Evolutionary conservation across 1,140 invertebrate genomes (phyloP), one percentile per base, ranked within the genome.

Genomic region (Brachionus calyciflorus): DNA sequence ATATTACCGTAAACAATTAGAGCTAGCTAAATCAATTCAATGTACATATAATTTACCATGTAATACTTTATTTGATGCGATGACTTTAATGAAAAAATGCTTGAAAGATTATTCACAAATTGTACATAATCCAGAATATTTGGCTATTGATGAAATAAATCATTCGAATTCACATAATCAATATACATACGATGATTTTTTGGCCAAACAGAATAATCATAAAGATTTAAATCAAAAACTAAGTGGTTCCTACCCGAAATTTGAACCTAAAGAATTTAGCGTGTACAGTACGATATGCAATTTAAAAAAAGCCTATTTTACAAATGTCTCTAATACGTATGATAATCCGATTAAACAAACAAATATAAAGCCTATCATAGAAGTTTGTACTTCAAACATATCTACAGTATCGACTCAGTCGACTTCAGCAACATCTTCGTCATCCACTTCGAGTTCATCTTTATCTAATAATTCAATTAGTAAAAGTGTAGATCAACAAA

Each of bases 11-110:
- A 73, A 73, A 55, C 69, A 73, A 73, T 30, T 73, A 9, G 69
- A 73, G 0, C 21, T 73, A 41, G 69, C 69, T 3, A 73, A 51
- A 26, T 73, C 69, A 14, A 73, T 73, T 73, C 69, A 73, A 12
- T 73, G 69, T n/a, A 73, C 69, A 3, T 73, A 73, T 26, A 73
- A 73, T 26, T 51, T 73, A 0, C 69, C 49, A 73, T 49, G 69
- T 37, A 73, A 73, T 55, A 55, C 46, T 0, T 24, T 73, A 21
- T 73, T 73, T 17, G 69, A 73, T 41, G 69, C 69, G 1, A 73
- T 73, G 69, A 73, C 69, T 30, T 40, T 73, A 24, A 73, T 73
- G 69, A 49, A 46, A 49, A 73, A 73, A 51, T 73, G 69, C 24
- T 40, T 73, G n/a, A 49, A 41, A 49, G 69, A 73, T n/a, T 55